Evolutionary conservation across 1,140 invertebrate species (phyloP), one percentile per base, ranked within the genome.

Genomic region (Oryzaephilus surinamensis): DNA sequence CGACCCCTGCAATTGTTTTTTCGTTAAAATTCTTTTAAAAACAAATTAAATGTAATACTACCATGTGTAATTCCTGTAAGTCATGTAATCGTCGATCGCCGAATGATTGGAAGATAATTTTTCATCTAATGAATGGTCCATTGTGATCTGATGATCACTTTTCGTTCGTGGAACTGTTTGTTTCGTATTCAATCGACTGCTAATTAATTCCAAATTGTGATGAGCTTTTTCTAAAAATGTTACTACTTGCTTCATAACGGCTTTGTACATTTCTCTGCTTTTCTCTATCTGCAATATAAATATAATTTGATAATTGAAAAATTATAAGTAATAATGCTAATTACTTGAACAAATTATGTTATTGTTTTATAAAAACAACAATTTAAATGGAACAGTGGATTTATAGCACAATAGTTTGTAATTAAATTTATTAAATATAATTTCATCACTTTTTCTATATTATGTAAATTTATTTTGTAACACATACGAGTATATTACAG

Each of bases 201-300:
- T 55, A 27, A 70, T 55, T 15, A 66, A 55, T 46, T 73, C 71
- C 40, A 81, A 66, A 50, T 74, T 77, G 35, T 74, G 73, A 45
- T 77, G 75, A 6, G 79, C 74, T 57, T 77, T 73, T 51, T 81
- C 81, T 46, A 86, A 60, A 58, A 83, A 85, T 18, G 73, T 72
- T 11, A 80, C 72, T 26, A 84, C 77, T 62, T 86, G 80, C 56
- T 81, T 79, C 69, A 86, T 76, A 43, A 85, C 69, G 7, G 79
- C 79, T 48, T 77, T 72, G 58, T 84, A 83, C 81, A 85, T 85
- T 57, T 80, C 74, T 44, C 78, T 71, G 58, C 76, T 83, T 14
- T 77, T 71, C 61, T 84, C 81, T 45, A 75, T 77, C 81, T 86
- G 63, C 39, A 70, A 71, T 45, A 37, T 26, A 35, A 27, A 42